A percentile compares a stretch with the other conserved stretches of the same genome.
These are phyloP conservation scores for Rhinatrema bivittatum DNA, from an alignment of 2,797 vertebrate genomes.

Conservation along the genomic window DNA sequence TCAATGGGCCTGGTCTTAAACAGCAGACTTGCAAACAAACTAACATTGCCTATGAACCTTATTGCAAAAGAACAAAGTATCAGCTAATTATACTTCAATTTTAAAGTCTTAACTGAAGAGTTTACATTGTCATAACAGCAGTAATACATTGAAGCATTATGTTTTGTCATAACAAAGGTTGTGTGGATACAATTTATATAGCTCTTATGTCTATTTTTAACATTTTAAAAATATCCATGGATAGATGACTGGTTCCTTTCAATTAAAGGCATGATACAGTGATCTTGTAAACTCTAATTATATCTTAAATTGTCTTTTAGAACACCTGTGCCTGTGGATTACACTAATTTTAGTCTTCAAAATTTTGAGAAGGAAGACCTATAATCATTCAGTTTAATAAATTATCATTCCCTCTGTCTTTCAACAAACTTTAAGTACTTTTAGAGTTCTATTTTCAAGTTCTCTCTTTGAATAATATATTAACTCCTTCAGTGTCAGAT, in stretches of 20 bases:
- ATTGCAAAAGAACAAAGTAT: constrained; percentile 34
- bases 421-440: constrained; percentile 12
- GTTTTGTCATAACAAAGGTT: constrained; percentile 45
- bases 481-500: background rate
- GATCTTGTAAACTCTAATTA: constrained; percentile 48
- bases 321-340: constrained; percentile 55
- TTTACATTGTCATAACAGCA: constrained; percentile 43
- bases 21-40: too few relatives aligned
- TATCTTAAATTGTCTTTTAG: constrained; percentile 48
- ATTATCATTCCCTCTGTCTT: constrained; percentile 35
- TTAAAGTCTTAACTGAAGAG: constrained; percentile 30
- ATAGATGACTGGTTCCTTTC: constrained; percentile 40
- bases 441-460: constrained; percentile 6
- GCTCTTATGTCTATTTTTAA: constrained; percentile 33
- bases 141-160: too few relatives aligned
- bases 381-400: constrained; percentile 42
- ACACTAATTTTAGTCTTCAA: constrained; percentile 41
- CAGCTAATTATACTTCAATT: constrained; percentile 38
- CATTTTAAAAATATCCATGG: constrained; percentile 36
- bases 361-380: constrained; percentile 50
- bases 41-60: too few relatives aligned
- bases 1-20: too few relatives aligned
- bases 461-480: background rate
- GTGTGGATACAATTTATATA: constrained; percentile 21
- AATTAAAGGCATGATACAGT: constrained; percentile 31